Evolutionary conservation across 2,888 invertebrate genomes (phyloP).

Genomic region (Hetaerina titia): DNA sequence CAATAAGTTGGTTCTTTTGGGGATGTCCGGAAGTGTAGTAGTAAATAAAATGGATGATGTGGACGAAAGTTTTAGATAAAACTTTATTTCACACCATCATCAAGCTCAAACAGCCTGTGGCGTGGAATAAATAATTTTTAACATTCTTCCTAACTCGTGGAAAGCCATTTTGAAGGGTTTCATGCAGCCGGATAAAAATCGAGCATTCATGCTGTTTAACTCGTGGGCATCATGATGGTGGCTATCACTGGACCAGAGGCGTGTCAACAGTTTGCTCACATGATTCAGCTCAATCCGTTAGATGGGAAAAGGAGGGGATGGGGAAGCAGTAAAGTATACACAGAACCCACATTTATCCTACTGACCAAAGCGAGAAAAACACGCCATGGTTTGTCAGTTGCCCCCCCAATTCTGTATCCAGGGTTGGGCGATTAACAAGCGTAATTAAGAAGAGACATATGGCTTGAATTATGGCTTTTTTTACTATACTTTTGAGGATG

Average conservation of each 20-base stretch:
- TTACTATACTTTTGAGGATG: neutral
- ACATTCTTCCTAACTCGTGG: neutral
- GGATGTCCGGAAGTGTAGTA: no score
- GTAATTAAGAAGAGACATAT: neutral
- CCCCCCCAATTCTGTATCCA: neutral
- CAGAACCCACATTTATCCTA: neutral
- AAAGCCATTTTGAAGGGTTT: neutral
- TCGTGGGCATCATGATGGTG: neutral
- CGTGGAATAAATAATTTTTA: neutral
- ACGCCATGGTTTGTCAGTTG: neutral
- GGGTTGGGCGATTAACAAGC: neutral
- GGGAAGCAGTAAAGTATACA: neutral
- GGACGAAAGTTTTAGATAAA: neutral
- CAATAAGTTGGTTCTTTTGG: no score
- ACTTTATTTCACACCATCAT: neutral
- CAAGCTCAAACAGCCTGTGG: neutral
- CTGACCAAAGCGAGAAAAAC: neutral
- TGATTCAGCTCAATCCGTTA: conserved; percentile 23
- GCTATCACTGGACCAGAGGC: neutral
- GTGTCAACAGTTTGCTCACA: conserved; percentile 27
- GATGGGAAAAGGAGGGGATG: neutral
- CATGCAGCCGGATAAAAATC: neutral
- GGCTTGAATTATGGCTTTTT: neutral
- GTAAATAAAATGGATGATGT: no score
- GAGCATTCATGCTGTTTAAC: neutral